These are phyloP conservation scores for Telmatherina bonti DNA, from an alignment of 2,797 vertebrate genomes.

Conservation along the genomic window DNA sequence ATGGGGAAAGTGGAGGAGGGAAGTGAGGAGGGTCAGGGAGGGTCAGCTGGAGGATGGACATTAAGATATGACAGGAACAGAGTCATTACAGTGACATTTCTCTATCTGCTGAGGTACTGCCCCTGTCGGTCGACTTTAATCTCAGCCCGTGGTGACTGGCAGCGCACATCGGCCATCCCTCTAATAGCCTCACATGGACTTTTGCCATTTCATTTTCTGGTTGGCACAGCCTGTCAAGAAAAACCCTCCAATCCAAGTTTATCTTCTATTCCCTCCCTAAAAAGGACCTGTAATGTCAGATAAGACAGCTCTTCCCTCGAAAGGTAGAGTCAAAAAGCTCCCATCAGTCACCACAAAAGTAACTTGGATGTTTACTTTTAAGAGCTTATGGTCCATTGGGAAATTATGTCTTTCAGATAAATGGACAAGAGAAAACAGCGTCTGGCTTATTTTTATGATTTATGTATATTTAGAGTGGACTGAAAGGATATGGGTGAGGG, in stretches of 20 bases:
- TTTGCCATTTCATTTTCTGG: conserved; percentile 66
- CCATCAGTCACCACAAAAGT: conserved; percentile 46
- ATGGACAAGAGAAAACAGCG: conserved; percentile 22
- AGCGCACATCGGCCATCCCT: conserved; percentile 48
- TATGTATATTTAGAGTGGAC: conserved; percentile 24
- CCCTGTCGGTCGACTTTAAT: conserved; percentile 61
- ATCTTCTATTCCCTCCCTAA: conserved; percentile 48
- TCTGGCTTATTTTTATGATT: conserved; percentile 27
- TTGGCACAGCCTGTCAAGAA: conserved; percentile 55
- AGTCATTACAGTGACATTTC: conserved; percentile 74
- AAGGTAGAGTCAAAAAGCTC: conserved; percentile 40
- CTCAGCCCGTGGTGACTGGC: conserved; percentile 66
- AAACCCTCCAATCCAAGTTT: conserved; percentile 57
- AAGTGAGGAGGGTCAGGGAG: conserved; percentile 6
- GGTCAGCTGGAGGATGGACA: conserved; percentile 63
- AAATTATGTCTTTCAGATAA: conserved; percentile 46
- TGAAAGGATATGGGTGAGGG: conserved; percentile 92
- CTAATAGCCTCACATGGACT: conserved; percentile 68
- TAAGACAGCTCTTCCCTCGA: conserved; percentile 38
- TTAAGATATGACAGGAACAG: conserved; percentile 57
- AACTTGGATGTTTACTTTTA: conserved; percentile 35
- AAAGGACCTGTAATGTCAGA: conserved; percentile 65
- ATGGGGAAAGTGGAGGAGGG: conserved; percentile 7
- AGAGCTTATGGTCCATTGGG: conserved; percentile 29
- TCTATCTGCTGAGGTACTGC: conserved; percentile 54